A percentile compares a stretch with the other conserved stretches of the same genome.
phyloP scores from a whole-genome alignment of 2,797 vertebrate genomes.

The Natrix natrix region DNA sequence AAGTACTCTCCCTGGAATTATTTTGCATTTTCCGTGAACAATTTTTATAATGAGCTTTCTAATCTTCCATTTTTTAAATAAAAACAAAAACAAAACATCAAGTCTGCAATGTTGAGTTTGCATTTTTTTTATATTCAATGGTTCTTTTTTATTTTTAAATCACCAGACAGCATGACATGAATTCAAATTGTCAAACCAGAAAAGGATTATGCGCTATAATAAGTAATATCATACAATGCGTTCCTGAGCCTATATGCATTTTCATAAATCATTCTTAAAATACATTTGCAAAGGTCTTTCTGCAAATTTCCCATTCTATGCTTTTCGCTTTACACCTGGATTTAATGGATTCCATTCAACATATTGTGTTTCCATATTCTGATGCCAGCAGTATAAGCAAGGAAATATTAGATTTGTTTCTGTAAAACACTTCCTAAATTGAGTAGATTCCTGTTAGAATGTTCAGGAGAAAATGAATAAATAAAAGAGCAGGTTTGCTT shows the following conservation, averaged over 20 bases:
- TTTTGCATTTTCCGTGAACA: slow-evolving; percentile 11
- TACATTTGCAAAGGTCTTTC: background rate
- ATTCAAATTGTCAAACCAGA: background rate
- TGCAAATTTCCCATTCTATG: background rate
- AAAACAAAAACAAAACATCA: background rate
- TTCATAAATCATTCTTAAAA: background rate
- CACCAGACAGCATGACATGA: background rate
- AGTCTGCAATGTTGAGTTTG: background rate
- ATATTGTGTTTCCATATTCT: background rate
- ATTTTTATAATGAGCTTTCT: slow-evolving; percentile 13
- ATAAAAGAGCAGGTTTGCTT: background rate
- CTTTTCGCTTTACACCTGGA: background rate
- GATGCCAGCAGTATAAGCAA: background rate
- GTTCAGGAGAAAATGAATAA: background rate
- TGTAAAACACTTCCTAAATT: background rate
- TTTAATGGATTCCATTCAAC: slow-evolving; percentile 16
- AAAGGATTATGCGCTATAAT: background rate
- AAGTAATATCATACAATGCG: background rate
- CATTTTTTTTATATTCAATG: background rate
- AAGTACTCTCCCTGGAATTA: background rate
- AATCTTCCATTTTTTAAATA: background rate
- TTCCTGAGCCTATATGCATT: background rate
- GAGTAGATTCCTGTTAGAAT: slow-evolving; percentile 16
- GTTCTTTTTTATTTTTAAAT: background rate
- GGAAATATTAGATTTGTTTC: background rate